These are phyloP conservation scores for Diadema setosum DNA, from an alignment of 35 echinoderm and acorn worm genomes.

Conservation along the genomic window DNA sequence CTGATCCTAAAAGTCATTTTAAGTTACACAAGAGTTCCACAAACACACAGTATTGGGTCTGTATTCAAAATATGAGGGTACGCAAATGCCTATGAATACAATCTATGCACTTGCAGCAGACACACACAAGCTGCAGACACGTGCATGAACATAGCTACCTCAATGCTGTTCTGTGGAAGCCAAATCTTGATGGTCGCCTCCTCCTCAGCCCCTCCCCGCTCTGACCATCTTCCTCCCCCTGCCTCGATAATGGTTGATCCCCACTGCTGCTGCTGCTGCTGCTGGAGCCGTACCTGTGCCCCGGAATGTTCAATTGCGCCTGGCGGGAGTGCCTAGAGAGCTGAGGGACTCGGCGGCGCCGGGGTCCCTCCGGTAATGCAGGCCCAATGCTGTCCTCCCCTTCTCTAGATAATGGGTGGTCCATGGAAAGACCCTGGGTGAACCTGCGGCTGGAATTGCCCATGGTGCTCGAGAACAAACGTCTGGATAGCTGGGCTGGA, in stretches of 20 bases:
- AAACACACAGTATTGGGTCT: too few species aligned
- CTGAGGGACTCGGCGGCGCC: neutral
- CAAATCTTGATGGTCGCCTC: neutral
- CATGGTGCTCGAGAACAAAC: neutral
- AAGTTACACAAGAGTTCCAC: too few species aligned
- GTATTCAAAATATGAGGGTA: too few species aligned
- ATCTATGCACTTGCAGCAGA: too few species aligned
- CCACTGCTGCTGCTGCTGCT: neutral
- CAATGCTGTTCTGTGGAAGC: neutral
- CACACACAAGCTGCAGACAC: too few species aligned
- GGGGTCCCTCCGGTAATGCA: neutral
- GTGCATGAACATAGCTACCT: too few species aligned
- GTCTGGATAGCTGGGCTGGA: neutral
- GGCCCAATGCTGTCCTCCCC: neutral
- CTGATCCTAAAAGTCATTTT: too few species aligned
- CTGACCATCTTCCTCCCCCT: slow-evolving; percentile 19
- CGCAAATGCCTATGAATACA: too few species aligned
- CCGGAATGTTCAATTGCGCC: neutral
- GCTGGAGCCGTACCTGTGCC: neutral
- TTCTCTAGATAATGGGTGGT: neutral
- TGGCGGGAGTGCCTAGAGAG: neutral
- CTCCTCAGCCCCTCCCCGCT: neutral
- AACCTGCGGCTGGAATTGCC: neutral
- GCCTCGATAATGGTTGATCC: neutral
- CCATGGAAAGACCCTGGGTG: neutral